Evolutionary conservation across 2,888 invertebrate genomes (phyloP).

Genomic region (Augiades crinisus): DNA sequence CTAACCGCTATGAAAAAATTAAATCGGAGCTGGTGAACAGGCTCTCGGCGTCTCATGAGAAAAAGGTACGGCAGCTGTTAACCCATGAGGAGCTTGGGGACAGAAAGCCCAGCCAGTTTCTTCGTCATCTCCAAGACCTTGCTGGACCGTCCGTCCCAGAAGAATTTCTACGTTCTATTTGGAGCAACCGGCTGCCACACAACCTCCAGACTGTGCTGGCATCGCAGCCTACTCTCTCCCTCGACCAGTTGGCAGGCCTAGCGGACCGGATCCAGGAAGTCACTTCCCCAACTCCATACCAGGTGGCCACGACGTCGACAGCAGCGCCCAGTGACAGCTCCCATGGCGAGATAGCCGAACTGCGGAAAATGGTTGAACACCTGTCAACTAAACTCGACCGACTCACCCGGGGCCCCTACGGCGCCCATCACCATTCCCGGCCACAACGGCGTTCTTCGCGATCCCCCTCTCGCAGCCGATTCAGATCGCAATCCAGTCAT

Average conservation of each 20-base stretch:
- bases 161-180: constrained; percentile 17
- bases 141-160: constrained; percentile 31
- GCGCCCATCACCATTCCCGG: no score
- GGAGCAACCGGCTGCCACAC: constrained; percentile 15
- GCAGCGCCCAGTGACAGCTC: no score
- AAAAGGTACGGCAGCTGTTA: background rate
- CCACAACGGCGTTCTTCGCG: no score
- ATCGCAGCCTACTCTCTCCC: background rate
- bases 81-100: constrained; percentile 3
- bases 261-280: constrained; percentile 3
- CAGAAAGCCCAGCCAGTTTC: background rate
- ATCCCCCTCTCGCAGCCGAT: no score
- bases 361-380: background rate
- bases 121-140: constrained; percentile 1
- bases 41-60: background rate
- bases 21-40: background rate
- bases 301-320: background rate
- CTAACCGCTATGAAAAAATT: background rate
- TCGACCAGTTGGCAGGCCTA: constrained; percentile 25
- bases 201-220: constrained; percentile 24
- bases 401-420: no score
- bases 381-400: background rate
- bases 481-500: no score
- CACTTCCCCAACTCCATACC: background rate
- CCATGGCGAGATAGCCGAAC: background rate